Evolutionary conservation across 2,113 vertebrate genomes (phyloP).

Genomic region (Odontophorus gujanensis): DNA sequence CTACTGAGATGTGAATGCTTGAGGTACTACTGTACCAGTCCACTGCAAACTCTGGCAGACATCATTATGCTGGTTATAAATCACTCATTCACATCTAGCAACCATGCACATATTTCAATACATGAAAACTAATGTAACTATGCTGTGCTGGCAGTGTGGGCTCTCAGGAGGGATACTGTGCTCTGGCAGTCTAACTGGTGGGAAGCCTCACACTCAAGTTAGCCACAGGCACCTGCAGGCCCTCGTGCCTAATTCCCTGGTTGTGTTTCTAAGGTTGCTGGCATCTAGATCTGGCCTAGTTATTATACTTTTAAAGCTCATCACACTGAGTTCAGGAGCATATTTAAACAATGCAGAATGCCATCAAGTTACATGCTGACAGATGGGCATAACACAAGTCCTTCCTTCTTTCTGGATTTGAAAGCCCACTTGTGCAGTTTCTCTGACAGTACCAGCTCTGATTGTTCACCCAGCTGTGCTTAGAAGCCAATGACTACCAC

Average conservation of each 20-base stretch:
- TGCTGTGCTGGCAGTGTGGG: background rate
- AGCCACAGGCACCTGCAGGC: background rate
- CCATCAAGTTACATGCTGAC: background rate
- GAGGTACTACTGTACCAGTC: background rate
- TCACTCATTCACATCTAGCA: background rate
- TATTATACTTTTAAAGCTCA: background rate
- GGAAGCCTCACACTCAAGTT: accelerated
- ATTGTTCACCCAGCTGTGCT: constrained; percentile 26
- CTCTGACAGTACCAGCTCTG: background rate
- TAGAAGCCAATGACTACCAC: background rate
- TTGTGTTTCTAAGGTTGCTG: background rate
- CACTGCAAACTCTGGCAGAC: background rate
- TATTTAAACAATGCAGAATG: background rate
- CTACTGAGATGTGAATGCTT: background rate
- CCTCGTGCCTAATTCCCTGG: background rate
- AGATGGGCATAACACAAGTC: background rate
- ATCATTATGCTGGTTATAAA: background rate
- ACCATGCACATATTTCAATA: background rate
- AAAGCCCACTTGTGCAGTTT: constrained; percentile 33
- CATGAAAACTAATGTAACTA: background rate
- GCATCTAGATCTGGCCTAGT: background rate
- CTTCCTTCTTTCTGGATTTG: constrained; percentile 12
- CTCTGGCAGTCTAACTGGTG: accelerated
- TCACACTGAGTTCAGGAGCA: accelerated
- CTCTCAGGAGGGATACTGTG: background rate